Percentiles rank a stretch among this genome's conserved stretches.
These are phyloP conservation scores for Sesia apiformis DNA, from an alignment of 2,888 invertebrate species.

Conservation along the genomic window DNA sequence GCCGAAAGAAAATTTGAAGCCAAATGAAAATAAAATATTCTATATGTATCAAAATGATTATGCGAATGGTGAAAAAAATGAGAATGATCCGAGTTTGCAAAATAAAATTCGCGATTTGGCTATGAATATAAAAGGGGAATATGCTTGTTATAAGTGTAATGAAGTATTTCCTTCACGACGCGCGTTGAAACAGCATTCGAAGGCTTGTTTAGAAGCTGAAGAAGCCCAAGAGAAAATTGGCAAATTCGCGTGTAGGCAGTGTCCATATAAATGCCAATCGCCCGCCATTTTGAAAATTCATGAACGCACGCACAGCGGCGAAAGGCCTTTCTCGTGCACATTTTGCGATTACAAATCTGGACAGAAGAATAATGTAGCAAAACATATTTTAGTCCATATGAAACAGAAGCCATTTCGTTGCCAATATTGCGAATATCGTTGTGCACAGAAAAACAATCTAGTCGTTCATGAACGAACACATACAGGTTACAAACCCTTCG, in stretches of 20 bases:
- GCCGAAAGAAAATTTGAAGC: conserved; percentile 58
- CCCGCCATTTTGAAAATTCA: conserved; percentile 68
- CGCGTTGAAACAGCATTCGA: conserved; percentile 52
- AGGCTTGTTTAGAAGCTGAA: conserved; percentile 28
- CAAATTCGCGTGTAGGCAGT: conserved; percentile 55
- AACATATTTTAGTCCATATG: conserved; percentile 69
- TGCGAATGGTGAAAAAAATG: conserved; percentile 21
- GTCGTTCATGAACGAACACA: conserved; percentile 68
- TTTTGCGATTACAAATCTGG: conserved; percentile 69
- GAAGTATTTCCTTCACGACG: conserved; percentile 52
- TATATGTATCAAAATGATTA: conserved; percentile 23
- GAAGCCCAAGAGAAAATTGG: conserved; percentile 39
- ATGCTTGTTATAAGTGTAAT: conserved; percentile 53
- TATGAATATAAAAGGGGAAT: conserved; percentile 55
- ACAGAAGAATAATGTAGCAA: conserved; percentile 67
- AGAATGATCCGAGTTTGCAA: conserved; percentile 26
- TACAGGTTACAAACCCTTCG: conserved; percentile 67
- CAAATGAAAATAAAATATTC: conserved; percentile 50
- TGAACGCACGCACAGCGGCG: conserved; percentile 63
- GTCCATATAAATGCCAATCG: conserved; percentile 63
- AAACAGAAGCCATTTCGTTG: conserved; percentile 67
- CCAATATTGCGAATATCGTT: conserved; percentile 65
- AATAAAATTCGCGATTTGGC: conserved; percentile 37
- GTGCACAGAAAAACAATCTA: conserved; percentile 67
- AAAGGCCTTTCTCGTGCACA: conserved; percentile 62